Percentiles rank a stretch among this genome's conserved stretches.
phyloP scores from a whole-genome alignment of 2,113 vertebrate species.

The Lathamus discolor region DNA sequence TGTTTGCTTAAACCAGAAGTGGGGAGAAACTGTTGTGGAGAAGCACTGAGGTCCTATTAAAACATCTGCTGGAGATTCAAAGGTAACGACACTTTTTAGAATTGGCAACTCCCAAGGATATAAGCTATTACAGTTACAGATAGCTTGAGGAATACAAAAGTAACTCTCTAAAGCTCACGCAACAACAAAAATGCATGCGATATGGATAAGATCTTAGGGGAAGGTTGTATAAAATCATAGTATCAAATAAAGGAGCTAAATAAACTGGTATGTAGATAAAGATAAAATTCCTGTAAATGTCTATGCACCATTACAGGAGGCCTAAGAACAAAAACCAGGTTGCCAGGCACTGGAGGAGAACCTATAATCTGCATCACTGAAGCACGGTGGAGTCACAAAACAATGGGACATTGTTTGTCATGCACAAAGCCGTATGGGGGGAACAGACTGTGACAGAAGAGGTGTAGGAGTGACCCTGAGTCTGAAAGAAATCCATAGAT shows the following conservation, averaged over 20 bases:
- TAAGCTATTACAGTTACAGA: neutral
- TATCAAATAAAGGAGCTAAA: neutral
- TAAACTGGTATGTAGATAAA: neutral
- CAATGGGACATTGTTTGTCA: neutral
- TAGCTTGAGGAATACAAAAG: neutral
- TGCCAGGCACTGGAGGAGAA: neutral
- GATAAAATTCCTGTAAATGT: neutral
- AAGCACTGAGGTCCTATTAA: neutral
- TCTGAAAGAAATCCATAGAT: neutral
- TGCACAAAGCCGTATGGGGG: rapidly evolving
- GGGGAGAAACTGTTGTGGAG: neutral
- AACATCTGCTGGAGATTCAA: neutral
- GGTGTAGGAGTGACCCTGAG: neutral
- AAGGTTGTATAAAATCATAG: neutral
- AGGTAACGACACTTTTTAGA: neutral
- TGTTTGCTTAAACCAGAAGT: neutral
- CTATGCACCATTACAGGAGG: neutral
- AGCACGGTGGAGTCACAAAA: neutral
- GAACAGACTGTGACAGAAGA: neutral
- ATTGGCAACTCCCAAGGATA: neutral
- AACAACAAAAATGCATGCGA: neutral
- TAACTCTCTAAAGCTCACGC: neutral
- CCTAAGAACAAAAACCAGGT: neutral
- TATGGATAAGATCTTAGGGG: neutral
- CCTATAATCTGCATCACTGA: neutral